These are phyloP conservation scores for Agrochola lychnidis DNA, from an alignment of 2,888 invertebrate genomes.

Conservation along the genomic window DNA sequence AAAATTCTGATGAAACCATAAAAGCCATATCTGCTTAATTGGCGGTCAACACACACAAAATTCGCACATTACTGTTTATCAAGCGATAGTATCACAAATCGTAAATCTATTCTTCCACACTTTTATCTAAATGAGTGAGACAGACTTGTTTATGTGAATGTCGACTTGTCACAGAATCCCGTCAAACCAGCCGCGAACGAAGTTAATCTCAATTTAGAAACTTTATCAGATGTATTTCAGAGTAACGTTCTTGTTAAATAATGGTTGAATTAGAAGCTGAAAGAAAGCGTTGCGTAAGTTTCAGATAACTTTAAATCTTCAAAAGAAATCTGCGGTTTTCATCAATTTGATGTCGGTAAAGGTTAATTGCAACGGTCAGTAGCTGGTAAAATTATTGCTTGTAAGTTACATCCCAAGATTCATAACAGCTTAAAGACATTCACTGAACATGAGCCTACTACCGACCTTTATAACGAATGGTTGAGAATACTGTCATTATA, in stretches of 20 bases:
- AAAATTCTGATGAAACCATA: constrained; percentile 18
- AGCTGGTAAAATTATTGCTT: constrained; percentile 52
- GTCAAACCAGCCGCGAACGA: constrained; percentile 49
- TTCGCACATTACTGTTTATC: constrained; percentile 44
- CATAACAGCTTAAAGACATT: constrained; percentile 44
- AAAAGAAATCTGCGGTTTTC: constrained; percentile 55
- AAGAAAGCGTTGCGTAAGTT: constrained; percentile 50
- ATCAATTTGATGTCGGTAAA: constrained; percentile 51
- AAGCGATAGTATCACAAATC: constrained; percentile 57
- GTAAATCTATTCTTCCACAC: constrained; percentile 59
- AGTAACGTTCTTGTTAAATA: constrained; percentile 44
- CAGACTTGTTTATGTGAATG: constrained; percentile 60
- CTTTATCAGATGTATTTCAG: constrained; percentile 60
- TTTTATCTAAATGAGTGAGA: constrained; percentile 61
- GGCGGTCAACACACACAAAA: constrained; percentile 26
- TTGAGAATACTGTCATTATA: constrained; percentile 2
- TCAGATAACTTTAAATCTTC: constrained; percentile 46
- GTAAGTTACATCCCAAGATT: constrained; percentile 43
- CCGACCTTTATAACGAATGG: background rate
- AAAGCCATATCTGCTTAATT: constrained; percentile 28
- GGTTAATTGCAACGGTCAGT: constrained; percentile 57
- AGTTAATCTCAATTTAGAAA: constrained; percentile 56
- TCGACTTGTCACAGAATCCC: constrained; percentile 55
- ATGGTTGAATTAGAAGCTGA: constrained; percentile 40
- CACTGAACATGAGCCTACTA: constrained; percentile 13